Conservation (phyloP, 2,797 vertebrate species). For the Enteromius paludinosus region DNA sequence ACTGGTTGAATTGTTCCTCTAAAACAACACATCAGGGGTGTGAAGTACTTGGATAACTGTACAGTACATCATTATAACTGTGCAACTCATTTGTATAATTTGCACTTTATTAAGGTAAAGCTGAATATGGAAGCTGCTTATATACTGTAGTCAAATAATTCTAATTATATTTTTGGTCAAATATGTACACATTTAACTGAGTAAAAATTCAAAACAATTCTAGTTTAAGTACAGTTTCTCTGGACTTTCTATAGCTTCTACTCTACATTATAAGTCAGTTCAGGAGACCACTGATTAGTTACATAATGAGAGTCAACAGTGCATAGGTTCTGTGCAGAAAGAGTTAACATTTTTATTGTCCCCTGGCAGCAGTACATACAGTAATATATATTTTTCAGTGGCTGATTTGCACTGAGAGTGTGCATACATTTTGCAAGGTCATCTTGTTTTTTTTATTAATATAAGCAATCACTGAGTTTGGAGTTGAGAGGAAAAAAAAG, state of each 20-base stretch:
- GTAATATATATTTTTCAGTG: constrained; percentile 1
- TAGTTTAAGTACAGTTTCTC: neutral
- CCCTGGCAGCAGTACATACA: constrained; percentile 14
- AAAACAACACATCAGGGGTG: neutral
- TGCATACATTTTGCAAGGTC: constrained; percentile 31
- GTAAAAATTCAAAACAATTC: too few species aligned
- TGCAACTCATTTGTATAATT: neutral
- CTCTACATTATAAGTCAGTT: neutral
- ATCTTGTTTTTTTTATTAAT: constrained; percentile 29
- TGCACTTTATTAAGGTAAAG: neutral
- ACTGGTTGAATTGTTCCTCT: neutral
- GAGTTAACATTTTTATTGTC: constrained; percentile 25
- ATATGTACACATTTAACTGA: neutral
- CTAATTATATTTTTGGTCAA: neutral
- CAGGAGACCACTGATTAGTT: neutral
- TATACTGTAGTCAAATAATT: neutral
- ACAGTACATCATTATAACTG: too few species aligned
- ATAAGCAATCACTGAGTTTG: constrained; percentile 24
- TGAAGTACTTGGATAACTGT: neutral
- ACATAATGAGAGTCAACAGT: constrained; percentile 33
- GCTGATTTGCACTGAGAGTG: constrained; percentile 45
- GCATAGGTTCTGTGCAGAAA: constrained; percentile 11
- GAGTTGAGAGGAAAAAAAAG: neutral
- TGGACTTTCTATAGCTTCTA: neutral
- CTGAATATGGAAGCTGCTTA: neutral